Conservation (phyloP, 2,797 vertebrate species). For the Lophius americanus region DNA sequence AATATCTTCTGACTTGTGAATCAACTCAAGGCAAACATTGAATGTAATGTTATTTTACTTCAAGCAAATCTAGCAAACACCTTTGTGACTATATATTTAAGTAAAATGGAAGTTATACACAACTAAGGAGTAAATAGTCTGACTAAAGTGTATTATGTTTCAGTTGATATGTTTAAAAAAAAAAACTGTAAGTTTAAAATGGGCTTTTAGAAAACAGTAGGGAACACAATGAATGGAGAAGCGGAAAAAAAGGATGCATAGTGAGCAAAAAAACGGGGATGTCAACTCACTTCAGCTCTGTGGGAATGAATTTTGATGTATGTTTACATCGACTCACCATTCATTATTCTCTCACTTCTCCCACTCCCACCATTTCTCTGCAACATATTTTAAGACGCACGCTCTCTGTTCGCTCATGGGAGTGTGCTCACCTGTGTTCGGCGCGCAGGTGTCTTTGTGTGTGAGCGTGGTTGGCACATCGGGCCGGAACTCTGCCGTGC, state of each 20-base stretch:
- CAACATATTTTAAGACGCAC: too few species aligned
- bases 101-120: neutral
- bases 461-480: too few species aligned
- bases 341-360: conserved; percentile 50
- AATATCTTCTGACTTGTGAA: too few species aligned
- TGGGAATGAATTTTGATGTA: conserved; percentile 47
- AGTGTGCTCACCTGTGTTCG: too few species aligned
- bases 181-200: neutral
- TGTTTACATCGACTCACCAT: conserved; percentile 54
- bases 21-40: too few species aligned
- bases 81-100: neutral
- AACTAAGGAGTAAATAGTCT: neutral
- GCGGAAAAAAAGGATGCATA: conserved; percentile 13
- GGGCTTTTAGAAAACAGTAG: neutral
- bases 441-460: too few species aligned
- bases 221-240: neutral
- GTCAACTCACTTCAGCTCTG: conserved; percentile 28
- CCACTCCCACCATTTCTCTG: conserved; percentile 26
- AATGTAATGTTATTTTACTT: neutral
- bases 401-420: too few species aligned
- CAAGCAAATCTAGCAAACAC: neutral
- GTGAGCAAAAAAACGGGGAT: conserved; percentile 28
- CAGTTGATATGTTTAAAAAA: neutral
- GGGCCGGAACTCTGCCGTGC: too few species aligned
- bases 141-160: neutral